A percentile compares a stretch with the other conserved stretches of the same genome.
phyloP scores from a whole-genome alignment of 2,797 vertebrate genomes.

The Peromyscus aztecus region DNA sequence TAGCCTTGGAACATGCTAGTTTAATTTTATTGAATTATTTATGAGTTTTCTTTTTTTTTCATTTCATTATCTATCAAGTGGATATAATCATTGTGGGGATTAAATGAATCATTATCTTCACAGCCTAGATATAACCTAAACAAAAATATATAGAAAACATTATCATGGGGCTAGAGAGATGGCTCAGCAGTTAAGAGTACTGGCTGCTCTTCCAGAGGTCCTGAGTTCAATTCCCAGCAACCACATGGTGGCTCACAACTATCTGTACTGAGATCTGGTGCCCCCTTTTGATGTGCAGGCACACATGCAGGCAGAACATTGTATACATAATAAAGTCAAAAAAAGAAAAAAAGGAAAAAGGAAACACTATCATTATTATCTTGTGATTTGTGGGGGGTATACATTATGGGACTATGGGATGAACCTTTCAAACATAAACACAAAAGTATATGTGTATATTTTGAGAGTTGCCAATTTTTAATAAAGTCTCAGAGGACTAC shows the following conservation, averaged over 20 bases:
- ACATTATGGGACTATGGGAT: background rate
- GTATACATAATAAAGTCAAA: too few species aligned
- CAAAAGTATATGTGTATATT: background rate
- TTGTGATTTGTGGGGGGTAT: background rate
- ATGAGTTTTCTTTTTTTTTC: background rate
- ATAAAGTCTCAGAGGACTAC: background rate
- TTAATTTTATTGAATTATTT: constrained; percentile 33
- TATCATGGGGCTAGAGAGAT: too few species aligned
- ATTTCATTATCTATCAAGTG: constrained; percentile 39
- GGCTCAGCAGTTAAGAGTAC: too few species aligned
- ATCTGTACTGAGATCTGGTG: too few species aligned
- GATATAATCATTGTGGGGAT: background rate
- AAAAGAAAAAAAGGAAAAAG: too few species aligned
- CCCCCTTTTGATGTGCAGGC: too few species aligned
- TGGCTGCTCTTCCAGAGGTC: too few species aligned
- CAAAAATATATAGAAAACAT: background rate
- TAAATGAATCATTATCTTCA: constrained; percentile 39
- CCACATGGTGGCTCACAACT: too few species aligned
- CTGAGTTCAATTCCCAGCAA: too few species aligned
- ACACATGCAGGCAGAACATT: too few species aligned
- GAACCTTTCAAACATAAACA: background rate
- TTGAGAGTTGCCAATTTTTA: background rate
- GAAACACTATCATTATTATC: background rate
- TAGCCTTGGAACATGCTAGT: background rate
- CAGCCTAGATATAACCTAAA: background rate